Evolutionary conservation across 2,797 vertebrate genomes (phyloP).

Genomic region (Pangasius macronema): DNA sequence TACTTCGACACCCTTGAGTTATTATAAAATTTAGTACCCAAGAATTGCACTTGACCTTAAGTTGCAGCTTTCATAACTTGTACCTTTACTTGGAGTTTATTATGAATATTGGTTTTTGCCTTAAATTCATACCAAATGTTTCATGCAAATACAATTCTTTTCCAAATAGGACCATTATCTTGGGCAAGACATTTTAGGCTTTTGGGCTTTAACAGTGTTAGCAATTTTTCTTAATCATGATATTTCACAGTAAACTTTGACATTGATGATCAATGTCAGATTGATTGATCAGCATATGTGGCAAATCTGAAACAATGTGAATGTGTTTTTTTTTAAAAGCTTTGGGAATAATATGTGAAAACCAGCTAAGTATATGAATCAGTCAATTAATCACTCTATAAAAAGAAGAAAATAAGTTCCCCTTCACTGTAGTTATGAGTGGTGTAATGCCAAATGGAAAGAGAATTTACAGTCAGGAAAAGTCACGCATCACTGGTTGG

Average conservation of each 20-base stretch:
- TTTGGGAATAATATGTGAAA: background rate
- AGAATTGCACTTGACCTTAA: background rate
- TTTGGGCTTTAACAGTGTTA: background rate
- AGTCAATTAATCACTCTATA: background rate
- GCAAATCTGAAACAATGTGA: background rate
- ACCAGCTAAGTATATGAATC: background rate
- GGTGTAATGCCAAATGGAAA: slow-evolving; percentile 12
- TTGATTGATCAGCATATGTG: background rate
- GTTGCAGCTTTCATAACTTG: background rate
- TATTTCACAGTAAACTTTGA: background rate
- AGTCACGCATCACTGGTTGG: background rate
- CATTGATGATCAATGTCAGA: background rate
- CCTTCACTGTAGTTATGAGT: background rate
- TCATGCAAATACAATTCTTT: background rate
- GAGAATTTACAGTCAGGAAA: slow-evolving; percentile 10
- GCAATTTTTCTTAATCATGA: background rate
- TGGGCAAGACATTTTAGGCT: background rate
- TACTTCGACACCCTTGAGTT: background rate
- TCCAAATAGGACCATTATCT: background rate
- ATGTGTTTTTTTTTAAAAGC: background rate
- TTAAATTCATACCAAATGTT: background rate
- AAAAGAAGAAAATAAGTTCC: background rate
- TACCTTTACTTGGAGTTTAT: background rate
- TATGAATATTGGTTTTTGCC: background rate
- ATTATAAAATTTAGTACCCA: background rate